These are phyloP conservation scores for Parapristionchus giblindavisi DNA, from an alignment of 2,888 invertebrate genomes.

Conservation along the genomic window DNA sequence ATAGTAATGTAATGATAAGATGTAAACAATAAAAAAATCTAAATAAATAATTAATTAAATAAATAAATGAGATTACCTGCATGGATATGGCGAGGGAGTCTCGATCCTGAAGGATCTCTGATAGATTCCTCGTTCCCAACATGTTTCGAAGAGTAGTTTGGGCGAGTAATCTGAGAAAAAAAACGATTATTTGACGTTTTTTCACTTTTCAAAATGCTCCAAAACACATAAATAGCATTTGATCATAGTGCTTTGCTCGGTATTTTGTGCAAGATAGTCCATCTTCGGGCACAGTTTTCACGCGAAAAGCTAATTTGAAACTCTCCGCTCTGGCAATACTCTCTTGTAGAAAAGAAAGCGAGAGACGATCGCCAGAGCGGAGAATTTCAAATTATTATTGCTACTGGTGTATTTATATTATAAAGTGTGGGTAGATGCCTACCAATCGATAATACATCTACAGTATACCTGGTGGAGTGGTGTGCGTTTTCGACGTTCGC, in stretches of 20 bases:
- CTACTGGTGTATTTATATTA: too few species aligned
- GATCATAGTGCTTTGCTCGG: background rate
- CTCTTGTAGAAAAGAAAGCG: too few species aligned
- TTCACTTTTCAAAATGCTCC: background rate
- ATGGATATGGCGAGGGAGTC: slow-evolving; percentile 91
- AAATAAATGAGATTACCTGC: slow-evolving; percentile 74
- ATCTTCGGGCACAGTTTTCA: too few species aligned
- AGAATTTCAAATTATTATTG: too few species aligned
- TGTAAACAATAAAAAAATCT: too few species aligned
- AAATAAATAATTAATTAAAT: background rate
- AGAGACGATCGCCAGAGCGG: too few species aligned
- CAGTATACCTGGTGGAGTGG: slow-evolving; percentile 73
- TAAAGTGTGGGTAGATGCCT: too few species aligned
- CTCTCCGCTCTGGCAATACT: too few species aligned
- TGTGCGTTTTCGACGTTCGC: slow-evolving; percentile 92
- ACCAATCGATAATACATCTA: background rate
- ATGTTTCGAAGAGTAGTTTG: slow-evolving; percentile 79
- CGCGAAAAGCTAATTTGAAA: too few species aligned
- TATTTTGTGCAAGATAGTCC: too few species aligned
- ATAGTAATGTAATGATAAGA: too few species aligned
- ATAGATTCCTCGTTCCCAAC: slow-evolving; percentile 92
- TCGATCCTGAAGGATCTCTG: slow-evolving; percentile 94
- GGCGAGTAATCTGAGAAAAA: slow-evolving; percentile 68
- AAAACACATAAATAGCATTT: background rate
- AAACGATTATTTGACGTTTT: background rate